Base-by-base conservation (phyloP, 2,113 vertebrate genomes). In the Ctenodactylus gundi region DNA sequence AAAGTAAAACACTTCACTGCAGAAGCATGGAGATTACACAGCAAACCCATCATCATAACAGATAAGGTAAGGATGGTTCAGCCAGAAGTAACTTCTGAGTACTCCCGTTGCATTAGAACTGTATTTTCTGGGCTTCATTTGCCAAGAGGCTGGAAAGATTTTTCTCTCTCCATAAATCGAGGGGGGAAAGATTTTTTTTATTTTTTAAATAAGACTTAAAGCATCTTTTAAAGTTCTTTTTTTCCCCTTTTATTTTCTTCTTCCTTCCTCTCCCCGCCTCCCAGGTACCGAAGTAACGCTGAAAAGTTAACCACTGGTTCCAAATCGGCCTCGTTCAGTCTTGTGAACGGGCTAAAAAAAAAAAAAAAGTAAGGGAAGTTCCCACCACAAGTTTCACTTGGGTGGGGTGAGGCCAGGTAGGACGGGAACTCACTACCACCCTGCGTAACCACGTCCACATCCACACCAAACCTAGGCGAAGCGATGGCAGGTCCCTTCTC, bases 311-410 rank as follows among this genome's bases (percentile, higher is more conserved):
- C n/a, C 58, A 36, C 6, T 7, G 83, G 34, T 70, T 65, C 65
- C 68, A 70, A 78, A 83, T 36, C 65, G 21, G 20, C 34, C 25
- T 65, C 57, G 6, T 44, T 80, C 58, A 14, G 70, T 60, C 39
- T 36, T 2, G 34, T 58, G 51, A 60, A 58, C 0, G 41, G 13
- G 17, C n/a, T n/a, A n/a, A n/a, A n/a, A 58, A 78, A 10, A 58
- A 9, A 20, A 11, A 46, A 83, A 60, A 41, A 10, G 36, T 60
- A 36, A n/a, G n/a, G n/a, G n/a, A n/a, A n/a, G n/a, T n/a, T n/a
- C n/a, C n/a, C n/a, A n/a, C n/a, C n/a, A 17, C 31, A 95, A 95
- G 95, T 97, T 96, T 93, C 53, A 36, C 72, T 20, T 6, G 67
- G 53, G 53, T 82, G 4, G 55, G 64, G 29, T 10, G 65, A 67